Base-by-base conservation (phyloP, 2,888 invertebrate species). In the Drosophila yooni region DNA sequence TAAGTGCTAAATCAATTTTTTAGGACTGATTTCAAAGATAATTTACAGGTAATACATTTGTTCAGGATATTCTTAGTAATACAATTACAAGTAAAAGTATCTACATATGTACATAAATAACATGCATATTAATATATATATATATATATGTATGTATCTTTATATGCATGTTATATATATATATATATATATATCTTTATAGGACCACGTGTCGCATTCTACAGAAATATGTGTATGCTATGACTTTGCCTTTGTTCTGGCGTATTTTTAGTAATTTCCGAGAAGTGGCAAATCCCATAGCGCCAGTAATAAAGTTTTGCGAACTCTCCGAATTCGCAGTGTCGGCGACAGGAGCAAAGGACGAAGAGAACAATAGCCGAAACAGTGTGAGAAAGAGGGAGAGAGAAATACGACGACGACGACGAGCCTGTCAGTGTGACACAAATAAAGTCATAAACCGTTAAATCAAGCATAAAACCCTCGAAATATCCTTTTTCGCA, bases 381-480 rank as follows among this genome's bases (percentile, higher is more conserved):
- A 31, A 48, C 33, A 40, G 31, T n/a, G 13, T 13, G 50, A 29
- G 18, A 43, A 3, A 29, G 11, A 58, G n/a, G 48, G 58, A 65
- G 53, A 46, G 38, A 63, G 13, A 31, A 34, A 38, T 7, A 11
- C 51, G 33, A 25, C 21, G 33, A 50, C 38, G 52, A 27, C 21
- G 34, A 31, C 62, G 52, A 54, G 51, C 25, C 57, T 52, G 61
- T 54, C 52, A 54, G 58, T 58, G 62, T 66, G 63, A 62, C 63
- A 79, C 78, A 83, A 89, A 83, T 77, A 82, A 79, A 80, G 81
- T 79, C 87, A 89, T 90, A 90, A 90, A 90, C 87, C 74, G 89
- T 86, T 67, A 88, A 89, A 89, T 84, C 81, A 80, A 81, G 74
- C 81, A 86, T 83, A 81, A 80, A 88, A 82, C 78, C 81, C 74